Percentiles rank a stretch among this genome's conserved stretches.
These are phyloP conservation scores for Steinernema scapterisci DNA, from an alignment of 2,888 invertebrate species.

Conservation along the genomic window DNA sequence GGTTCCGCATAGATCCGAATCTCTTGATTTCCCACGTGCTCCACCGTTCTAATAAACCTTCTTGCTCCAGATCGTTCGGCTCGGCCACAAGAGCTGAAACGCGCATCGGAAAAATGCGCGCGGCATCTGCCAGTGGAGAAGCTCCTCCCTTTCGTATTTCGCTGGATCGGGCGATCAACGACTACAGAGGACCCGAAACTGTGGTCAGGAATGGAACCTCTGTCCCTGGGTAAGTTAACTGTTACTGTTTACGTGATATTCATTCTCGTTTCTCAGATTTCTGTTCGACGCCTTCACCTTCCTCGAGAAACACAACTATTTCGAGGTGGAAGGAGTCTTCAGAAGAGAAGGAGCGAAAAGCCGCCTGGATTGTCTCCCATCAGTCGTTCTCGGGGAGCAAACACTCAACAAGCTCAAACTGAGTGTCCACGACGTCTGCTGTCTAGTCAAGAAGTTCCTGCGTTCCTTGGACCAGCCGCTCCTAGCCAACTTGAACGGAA, in stretches of 20 bases:
- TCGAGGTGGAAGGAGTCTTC: slow-evolving; percentile 4
- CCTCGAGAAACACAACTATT: slow-evolving; percentile 9
- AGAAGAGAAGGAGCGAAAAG: neutral
- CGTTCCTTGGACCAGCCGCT: slow-evolving; percentile 1
- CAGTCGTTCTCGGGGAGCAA: neutral
- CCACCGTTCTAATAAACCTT: too few species aligned
- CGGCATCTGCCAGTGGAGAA: neutral
- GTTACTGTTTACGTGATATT: neutral
- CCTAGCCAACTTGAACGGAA: neutral
- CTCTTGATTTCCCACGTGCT: too few species aligned
- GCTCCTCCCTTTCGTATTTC: neutral
- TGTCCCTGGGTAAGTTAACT: neutral
- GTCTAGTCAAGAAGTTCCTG: slow-evolving; percentile 11
- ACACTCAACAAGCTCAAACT: neutral
- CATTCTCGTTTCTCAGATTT: slow-evolving; percentile 1
- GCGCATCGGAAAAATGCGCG: neutral
- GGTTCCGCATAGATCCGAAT: too few species aligned
- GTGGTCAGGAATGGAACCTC: slow-evolving; percentile 9
- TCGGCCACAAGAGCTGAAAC: too few species aligned
- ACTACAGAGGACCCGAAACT: slow-evolving; percentile 24
- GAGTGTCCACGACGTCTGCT: neutral
- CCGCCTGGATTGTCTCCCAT: too few species aligned
- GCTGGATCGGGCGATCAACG: slow-evolving; percentile 11
- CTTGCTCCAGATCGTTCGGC: neutral
- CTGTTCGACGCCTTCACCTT: slow-evolving; percentile 13